These are phyloP conservation scores for Drosophila lacteicornis DNA, from an alignment of 1,140 invertebrate genomes.

Conservation along the genomic window DNA sequence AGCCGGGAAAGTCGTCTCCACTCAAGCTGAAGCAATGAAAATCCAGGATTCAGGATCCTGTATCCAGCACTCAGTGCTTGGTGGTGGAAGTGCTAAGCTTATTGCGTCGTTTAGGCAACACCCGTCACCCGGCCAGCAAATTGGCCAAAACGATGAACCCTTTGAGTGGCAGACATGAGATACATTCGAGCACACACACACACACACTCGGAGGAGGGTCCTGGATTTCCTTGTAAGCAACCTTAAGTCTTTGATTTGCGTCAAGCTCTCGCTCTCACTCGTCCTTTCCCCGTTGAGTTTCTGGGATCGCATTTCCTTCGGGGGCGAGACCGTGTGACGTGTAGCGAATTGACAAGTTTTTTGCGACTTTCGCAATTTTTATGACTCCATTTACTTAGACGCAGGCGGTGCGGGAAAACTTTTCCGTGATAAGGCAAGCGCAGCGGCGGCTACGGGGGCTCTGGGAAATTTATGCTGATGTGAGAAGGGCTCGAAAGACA, in stretches of 20 bases:
- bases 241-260: slow-evolving; percentile 76
- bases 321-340: slow-evolving; percentile 60
- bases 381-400: slow-evolving; percentile 73
- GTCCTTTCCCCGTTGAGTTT: slow-evolving; percentile 21
- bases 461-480: slow-evolving; percentile 76
- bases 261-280: slow-evolving; percentile 17
- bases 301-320: slow-evolving; percentile 60
- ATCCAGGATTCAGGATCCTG: slow-evolving; percentile 38
- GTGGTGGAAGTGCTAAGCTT: slow-evolving; percentile 72
- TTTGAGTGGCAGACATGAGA: slow-evolving; percentile 64
- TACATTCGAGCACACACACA: slow-evolving; percentile 43
- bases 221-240: slow-evolving; percentile 68
- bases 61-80: not conserved
- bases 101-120: slow-evolving; percentile 80
- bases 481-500: slow-evolving; percentile 60
- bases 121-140: slow-evolving; percentile 59
- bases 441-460: not conserved
- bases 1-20: slow-evolving; percentile 51
- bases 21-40: slow-evolving; percentile 79
- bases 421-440: slow-evolving; percentile 64
- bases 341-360: slow-evolving; percentile 76
- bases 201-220: slow-evolving; percentile 3
- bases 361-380: slow-evolving; percentile 67
- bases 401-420: slow-evolving; percentile 56
- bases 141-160: slow-evolving; percentile 68